Evolutionary conservation across 2,113 vertebrate species (phyloP), one percentile per base, ranked within the genome.

Genomic region (Etheostoma spectabile): DNA sequence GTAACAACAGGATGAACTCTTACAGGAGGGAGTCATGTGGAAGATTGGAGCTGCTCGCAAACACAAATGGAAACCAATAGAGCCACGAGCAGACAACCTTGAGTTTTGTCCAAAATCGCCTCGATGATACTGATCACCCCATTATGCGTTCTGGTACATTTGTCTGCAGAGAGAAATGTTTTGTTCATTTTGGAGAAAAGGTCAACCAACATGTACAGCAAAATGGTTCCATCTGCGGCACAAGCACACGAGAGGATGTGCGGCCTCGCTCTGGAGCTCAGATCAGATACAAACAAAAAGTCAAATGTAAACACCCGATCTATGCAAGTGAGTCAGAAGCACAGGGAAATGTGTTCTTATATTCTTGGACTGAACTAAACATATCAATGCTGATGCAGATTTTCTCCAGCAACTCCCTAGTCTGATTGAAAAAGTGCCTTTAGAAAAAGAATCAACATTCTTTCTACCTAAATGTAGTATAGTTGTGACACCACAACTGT

Each of bases 41-140:
- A 88, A 83, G 79, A 75, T 64, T 79, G 64, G 56, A 78, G 76
- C 63, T 66, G 66, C 68, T 79, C 56, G 27, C 67, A 74, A 83
- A 85, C 69, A 83, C 80, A 90, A 92, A 92, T 86, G 64, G 81
- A 89, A 80, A 86, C 79, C 74, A 89, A 89, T 73, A 82, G 90
- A 87, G 85, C 86, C 87, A 85, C 30, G 24, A 90, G 88, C 78
- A 90, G 71, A 74, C 46, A 82, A 80, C 76, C 74, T 83, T 85
- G 82, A 89, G 79, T 30, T 85, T 57, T 24, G 42, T 92, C 86
- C 90, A 91, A 80, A 85, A 91, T 88, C 22, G 46, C 76, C 63
- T 77, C 46, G 21, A 70, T 82, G 90, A 89, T 88, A 82, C 80
- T 38, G 66, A 88, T 87, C 86, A 68, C 66, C 77, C 53, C 72